Conservation (phyloP, 2,888 invertebrate genomes). For the Apomyelois bistriatella region DNA sequence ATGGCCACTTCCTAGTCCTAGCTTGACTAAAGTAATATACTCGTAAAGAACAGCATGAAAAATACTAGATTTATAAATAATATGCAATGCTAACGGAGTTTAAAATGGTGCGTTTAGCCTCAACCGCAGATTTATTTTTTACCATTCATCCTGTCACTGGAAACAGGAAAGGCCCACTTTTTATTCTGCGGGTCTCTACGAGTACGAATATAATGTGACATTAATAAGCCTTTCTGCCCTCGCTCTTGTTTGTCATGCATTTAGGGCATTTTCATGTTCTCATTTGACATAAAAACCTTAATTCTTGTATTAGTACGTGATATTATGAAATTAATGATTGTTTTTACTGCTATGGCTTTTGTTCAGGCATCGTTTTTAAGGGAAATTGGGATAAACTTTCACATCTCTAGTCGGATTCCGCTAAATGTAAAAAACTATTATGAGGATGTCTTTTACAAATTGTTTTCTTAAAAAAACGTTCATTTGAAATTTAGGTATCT, state of each 20-base stretch:
- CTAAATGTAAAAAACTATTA: no score
- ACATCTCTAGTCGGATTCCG: no score
- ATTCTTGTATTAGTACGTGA: slow-evolving; percentile 30
- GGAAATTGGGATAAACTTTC: no score
- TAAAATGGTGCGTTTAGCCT: not conserved
- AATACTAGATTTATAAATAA: not conserved
- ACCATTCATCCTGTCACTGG: slow-evolving; percentile 59
- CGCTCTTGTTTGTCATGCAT: slow-evolving; percentile 54
- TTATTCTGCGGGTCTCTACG: slow-evolving; percentile 39
- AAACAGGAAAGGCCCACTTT: slow-evolving; percentile 56
- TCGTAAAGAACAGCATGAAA: no score
- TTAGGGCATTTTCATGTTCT: slow-evolving; percentile 41
- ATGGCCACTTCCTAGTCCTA: no score
- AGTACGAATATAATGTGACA: slow-evolving; percentile 60
- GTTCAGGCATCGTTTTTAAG: no score
- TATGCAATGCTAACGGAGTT: not conserved
- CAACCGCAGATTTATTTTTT: slow-evolving; percentile 10
- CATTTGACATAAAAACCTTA: slow-evolving; percentile 23
- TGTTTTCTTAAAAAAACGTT: no score
- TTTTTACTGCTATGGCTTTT: no score
- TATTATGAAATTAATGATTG: not conserved
- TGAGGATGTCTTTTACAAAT: no score
- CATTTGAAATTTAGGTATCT: no score
- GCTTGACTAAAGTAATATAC: no score
- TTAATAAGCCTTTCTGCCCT: slow-evolving; percentile 55